Evolutionary conservation across 2,113 vertebrate genomes (phyloP).

Genomic region (Phocoena sinus): DNA sequence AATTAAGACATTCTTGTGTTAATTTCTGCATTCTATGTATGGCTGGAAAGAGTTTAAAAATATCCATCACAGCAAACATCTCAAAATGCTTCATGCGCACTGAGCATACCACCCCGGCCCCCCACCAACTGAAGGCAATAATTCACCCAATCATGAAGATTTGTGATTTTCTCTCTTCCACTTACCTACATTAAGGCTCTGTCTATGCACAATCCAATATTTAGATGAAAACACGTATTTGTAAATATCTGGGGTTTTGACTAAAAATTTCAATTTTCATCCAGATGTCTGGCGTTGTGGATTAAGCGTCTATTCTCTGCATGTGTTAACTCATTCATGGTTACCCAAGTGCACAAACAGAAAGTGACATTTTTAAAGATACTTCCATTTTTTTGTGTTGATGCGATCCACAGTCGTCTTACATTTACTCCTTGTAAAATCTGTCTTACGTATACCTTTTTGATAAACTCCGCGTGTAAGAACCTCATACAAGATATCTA

Average conservation of each 20-base stretch:
- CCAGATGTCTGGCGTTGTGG: conserved; percentile 43
- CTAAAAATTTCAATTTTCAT: conserved; percentile 29
- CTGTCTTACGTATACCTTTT: conserved; percentile 70
- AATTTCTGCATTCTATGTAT: conserved; percentile 81
- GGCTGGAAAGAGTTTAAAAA: conserved; percentile 82
- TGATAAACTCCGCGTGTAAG: conserved; percentile 72
- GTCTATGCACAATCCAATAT: conserved; percentile 39
- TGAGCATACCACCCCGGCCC: conserved; percentile 49
- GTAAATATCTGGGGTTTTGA: conserved; percentile 46
- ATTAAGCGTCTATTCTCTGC: neutral
- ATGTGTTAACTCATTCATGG: neutral
- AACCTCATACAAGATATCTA: conserved; percentile 68
- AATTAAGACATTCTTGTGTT: conserved; percentile 84
- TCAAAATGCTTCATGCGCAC: conserved; percentile 76
- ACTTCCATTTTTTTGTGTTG: conserved; percentile 60
- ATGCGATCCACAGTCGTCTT: conserved; percentile 67
- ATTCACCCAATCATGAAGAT: conserved; percentile 49
- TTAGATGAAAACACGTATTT: conserved; percentile 56
- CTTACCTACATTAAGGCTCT: conserved; percentile 55
- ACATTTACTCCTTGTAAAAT: conserved; percentile 71
- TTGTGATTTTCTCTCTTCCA: conserved; percentile 40
- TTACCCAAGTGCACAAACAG: neutral
- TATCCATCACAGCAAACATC: conserved; percentile 77
- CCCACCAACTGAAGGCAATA: conserved; percentile 25
- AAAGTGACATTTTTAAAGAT: conserved; percentile 62